Evolutionary conservation across 2,888 invertebrate species (phyloP), one percentile per base, ranked within the genome.

Genomic region (Eristalinus sepulchralis): DNA sequence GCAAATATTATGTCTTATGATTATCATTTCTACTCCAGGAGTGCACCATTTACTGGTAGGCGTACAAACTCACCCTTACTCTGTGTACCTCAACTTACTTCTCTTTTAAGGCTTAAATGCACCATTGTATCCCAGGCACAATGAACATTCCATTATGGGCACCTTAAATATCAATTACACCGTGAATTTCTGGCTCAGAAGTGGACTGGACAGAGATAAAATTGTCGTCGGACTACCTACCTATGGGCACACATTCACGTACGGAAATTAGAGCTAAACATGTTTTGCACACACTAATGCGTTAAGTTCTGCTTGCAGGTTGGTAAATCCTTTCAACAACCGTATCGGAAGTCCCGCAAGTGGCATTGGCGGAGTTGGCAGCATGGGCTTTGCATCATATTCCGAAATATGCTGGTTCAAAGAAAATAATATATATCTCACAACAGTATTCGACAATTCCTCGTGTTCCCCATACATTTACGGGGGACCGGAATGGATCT

Each of bases 1-100:
- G 94, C 97, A 0, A 97, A 97, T 91, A 90, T 98, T n/a, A 98
- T 98, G 98, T 94, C 96, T 0, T 98, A 98, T 90, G 98, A 98
- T 91, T 98, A 95, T 90, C 97, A 98, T 91, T 96, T 95, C 90
- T 98, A 94, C 90, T 94, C 95, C 4, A 94, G 94, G 91, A 94
- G 94, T 84, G 95, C 96, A 1, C 98, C 98, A 0, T 95, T 97
- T 88, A 98, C 98, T 20, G 96, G 94, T 88, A 72, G 77, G 24
- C 80, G 34, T 2, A 4, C 1, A 27, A 27, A 3, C 27, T 27
- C 2, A 3, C 5, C 2, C 2, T 27, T 27, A 27, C 5, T 27
- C 5, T 27, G 2, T 11, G 22, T 55, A 22, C 8, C 10, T 57
- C n/a, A n/a, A n/a, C 20, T 22, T 1, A 22, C 57, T 57, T 2